Evolutionary conservation across 2,797 vertebrate genomes (phyloP).

Genomic region (Hyperoplus immaculatus): DNA sequence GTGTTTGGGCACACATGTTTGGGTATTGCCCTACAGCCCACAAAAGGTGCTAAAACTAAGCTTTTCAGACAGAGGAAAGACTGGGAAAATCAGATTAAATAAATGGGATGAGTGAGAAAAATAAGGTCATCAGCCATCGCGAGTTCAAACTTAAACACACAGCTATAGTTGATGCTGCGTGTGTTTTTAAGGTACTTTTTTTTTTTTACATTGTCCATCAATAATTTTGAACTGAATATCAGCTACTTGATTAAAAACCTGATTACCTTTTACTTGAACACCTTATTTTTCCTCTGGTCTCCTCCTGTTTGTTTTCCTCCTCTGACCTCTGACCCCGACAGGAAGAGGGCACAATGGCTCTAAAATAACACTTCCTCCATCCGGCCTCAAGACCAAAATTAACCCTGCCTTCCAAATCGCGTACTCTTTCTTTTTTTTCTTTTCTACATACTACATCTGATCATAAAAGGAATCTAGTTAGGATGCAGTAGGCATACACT

Average conservation of each 20-base stretch:
- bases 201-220: not conserved
- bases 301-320: constrained; percentile 40
- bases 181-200: not conserved
- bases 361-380: constrained; percentile 71
- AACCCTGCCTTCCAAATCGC: constrained; percentile 22
- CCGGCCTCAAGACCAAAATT: constrained; percentile 63
- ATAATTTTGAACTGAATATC: not conserved
- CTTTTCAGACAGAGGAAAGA: no score
- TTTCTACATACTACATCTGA: no score
- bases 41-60: no score
- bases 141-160: no score
- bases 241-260: not conserved
- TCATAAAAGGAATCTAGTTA: no score
- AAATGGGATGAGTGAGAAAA: no score
- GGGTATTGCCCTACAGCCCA: no score
- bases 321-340: constrained; percentile 62
- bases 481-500: no score
- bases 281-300: not conserved
- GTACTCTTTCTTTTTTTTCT: no score
- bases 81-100: no score
- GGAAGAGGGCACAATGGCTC: constrained; percentile 76
- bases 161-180: not conserved
- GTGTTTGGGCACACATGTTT: no score
- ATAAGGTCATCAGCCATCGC: no score
- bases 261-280: not conserved